These are phyloP conservation scores for Ormyrus pomaceus DNA, from an alignment of 2,888 invertebrate genomes.

Conservation along the genomic window DNA sequence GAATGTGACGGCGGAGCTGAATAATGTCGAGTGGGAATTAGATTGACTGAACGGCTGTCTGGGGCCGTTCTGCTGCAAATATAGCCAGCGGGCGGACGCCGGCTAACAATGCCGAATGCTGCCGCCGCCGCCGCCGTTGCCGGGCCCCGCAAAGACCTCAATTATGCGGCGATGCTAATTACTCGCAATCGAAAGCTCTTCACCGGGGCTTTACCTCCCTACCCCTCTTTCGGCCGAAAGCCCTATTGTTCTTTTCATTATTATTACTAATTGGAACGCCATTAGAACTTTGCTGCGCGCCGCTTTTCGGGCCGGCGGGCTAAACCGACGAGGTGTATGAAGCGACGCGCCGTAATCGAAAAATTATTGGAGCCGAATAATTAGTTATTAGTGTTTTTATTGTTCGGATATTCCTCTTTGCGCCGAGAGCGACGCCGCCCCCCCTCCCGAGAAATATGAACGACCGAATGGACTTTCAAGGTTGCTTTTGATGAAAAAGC, in stretches of 20 bases:
- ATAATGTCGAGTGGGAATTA: slow-evolving; percentile 61
- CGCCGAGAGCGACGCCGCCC: neutral
- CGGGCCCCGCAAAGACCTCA: slow-evolving; percentile 68
- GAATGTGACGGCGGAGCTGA: slow-evolving; percentile 52
- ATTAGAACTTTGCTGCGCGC: slow-evolving; percentile 34
- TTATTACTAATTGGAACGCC: slow-evolving; percentile 44
- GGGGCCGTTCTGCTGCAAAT: slow-evolving; percentile 45
- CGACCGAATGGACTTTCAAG: slow-evolving; percentile 15
- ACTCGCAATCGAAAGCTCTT: slow-evolving; percentile 66
- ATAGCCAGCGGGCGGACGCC: slow-evolving; percentile 58
- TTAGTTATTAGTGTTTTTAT: slow-evolving; percentile 36
- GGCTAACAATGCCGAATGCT: slow-evolving; percentile 63
- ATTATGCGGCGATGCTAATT: slow-evolving; percentile 72
- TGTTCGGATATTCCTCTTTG: slow-evolving; percentile 13
- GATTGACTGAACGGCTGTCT: slow-evolving; percentile 50
- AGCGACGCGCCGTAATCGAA: slow-evolving; percentile 28
- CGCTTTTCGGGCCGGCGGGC: neutral
- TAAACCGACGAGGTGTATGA: neutral
- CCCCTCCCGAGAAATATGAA: neutral
- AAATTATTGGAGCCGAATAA: slow-evolving; percentile 44
- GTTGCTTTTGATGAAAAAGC: slow-evolving; percentile 29
- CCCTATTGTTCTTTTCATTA: slow-evolving; percentile 40
- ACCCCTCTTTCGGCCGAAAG: neutral
- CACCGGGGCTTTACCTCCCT: slow-evolving; percentile 11
- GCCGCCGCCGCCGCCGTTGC: slow-evolving; percentile 46